phyloP scores from a whole-genome alignment of 2,888 invertebrate genomes.

The Branchinecta sandiegonensis region DNA sequence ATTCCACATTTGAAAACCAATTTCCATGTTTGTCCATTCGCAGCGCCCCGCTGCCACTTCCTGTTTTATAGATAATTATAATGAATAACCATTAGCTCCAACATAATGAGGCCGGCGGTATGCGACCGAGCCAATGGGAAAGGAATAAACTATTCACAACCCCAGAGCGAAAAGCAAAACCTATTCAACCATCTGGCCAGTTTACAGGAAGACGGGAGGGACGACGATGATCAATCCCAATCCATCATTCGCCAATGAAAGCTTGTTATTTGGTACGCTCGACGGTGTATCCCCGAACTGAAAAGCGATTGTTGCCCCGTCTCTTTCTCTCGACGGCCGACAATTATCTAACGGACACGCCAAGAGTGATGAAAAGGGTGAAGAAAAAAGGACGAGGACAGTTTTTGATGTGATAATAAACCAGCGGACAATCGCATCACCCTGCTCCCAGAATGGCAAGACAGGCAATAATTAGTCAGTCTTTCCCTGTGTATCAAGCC shows the following conservation, averaged over 20 bases:
- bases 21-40: constrained; percentile 9
- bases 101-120: constrained; percentile 10
- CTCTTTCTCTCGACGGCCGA: not conserved
- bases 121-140: constrained; percentile 9
- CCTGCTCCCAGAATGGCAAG: no score
- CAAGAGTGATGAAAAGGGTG: no score
- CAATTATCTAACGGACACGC: constrained; percentile 11
- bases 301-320: constrained; percentile 7
- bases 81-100: not conserved
- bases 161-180: constrained; percentile 6
- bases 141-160: constrained; percentile 7
- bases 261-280: constrained; percentile 15
- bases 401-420: no score
- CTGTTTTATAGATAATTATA: constrained; percentile 16
- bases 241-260: constrained; percentile 15
- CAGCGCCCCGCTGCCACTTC: not conserved
- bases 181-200: constrained; percentile 13
- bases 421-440: no score
- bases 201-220: constrained; percentile 11
- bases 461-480: no score
- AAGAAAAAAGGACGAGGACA: no score
- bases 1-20: not conserved
- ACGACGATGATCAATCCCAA: constrained; percentile 10
- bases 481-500: no score
- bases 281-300: constrained; percentile 12